Conservation (phyloP, 2,888 invertebrate genomes). For the Tetragnatha montana region DNA sequence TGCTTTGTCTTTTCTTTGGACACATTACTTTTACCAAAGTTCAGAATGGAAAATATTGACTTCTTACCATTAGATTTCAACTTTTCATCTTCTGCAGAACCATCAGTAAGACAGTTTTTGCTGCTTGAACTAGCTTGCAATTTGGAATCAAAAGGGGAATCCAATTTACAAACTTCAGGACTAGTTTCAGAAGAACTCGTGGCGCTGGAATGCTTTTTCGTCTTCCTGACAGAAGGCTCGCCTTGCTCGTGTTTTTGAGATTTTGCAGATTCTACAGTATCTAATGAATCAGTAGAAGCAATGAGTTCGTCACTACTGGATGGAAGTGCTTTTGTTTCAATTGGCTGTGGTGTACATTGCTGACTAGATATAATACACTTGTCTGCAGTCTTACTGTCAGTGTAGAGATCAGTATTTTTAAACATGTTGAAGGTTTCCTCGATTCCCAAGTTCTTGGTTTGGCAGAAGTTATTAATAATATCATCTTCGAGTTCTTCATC, state of each 20-base stretch:
- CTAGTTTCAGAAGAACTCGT: constrained; percentile 68
- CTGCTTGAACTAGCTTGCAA: constrained; percentile 24
- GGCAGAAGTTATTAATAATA: constrained; percentile 56
- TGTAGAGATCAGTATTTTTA: constrained; percentile 45
- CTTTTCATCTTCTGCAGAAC: constrained; percentile 63
- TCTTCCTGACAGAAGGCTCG: not conserved
- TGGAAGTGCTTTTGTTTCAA: constrained; percentile 7
- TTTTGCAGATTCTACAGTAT: constrained; percentile 7
- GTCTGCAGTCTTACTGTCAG: constrained; percentile 42
- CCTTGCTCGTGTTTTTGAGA: not conserved
- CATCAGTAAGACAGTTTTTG: constrained; percentile 45
- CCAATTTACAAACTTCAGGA: constrained; percentile 54
- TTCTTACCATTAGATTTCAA: constrained; percentile 71
- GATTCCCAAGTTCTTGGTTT: constrained; percentile 44
- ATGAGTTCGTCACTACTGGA: constrained; percentile 24
- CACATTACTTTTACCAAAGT: constrained; percentile 72
- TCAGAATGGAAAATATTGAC: constrained; percentile 72
- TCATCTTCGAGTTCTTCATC: constrained; percentile 66
- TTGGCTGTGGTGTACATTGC: constrained; percentile 17
- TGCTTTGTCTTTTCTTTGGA: constrained; percentile 73
- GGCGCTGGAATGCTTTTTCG: constrained; percentile 55
- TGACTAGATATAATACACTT: constrained; percentile 56
- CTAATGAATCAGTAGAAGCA: constrained; percentile 45
- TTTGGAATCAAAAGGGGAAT: constrained; percentile 47
- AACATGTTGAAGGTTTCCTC: constrained; percentile 66